Conservation (phyloP, 2,888 invertebrate species). For the Parelbella ahira region DNA sequence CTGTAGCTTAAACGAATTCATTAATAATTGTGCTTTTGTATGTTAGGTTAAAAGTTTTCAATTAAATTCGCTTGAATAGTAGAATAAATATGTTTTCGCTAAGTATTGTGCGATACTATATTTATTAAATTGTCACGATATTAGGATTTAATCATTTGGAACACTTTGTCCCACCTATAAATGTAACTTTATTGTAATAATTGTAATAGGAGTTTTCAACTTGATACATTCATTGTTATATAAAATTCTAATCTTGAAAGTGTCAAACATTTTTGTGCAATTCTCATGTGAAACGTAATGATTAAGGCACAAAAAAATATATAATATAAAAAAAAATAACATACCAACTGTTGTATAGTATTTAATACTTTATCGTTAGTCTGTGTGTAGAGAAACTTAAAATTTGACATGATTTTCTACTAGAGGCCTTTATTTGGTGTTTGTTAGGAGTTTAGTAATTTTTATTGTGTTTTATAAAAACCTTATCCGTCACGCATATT, state of each 20-base stretch:
- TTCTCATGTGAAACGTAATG: constrained; percentile 8
- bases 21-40: constrained; percentile 7
- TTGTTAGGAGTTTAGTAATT: constrained; percentile 2
- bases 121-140: constrained; percentile 3
- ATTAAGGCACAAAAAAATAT: constrained; percentile 19
- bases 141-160: constrained; percentile 9
- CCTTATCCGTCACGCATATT: constrained; percentile 19
- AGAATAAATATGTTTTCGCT: constrained; percentile 1
- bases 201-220: constrained; percentile 14
- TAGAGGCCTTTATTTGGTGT: constrained; percentile 12
- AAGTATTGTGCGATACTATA: constrained; percentile 2
- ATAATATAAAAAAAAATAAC: too few species aligned
- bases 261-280: constrained; percentile 15
- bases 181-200: constrained; percentile 18
- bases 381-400: constrained; percentile 2
- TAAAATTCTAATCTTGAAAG: constrained; percentile 8
- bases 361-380: constrained; percentile 12
- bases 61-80: constrained; percentile 8
- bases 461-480: constrained; percentile 16
- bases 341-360: constrained; percentile 11
- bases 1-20: constrained; percentile 9
- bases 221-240: constrained; percentile 17
- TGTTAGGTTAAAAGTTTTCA: constrained; percentile 4
- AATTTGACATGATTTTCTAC: constrained; percentile 9
- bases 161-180: constrained; percentile 21